Evolutionary conservation across 2,797 vertebrate species (phyloP), one percentile per base, ranked within the genome.

Genomic region (Glyptemys insculpta): DNA sequence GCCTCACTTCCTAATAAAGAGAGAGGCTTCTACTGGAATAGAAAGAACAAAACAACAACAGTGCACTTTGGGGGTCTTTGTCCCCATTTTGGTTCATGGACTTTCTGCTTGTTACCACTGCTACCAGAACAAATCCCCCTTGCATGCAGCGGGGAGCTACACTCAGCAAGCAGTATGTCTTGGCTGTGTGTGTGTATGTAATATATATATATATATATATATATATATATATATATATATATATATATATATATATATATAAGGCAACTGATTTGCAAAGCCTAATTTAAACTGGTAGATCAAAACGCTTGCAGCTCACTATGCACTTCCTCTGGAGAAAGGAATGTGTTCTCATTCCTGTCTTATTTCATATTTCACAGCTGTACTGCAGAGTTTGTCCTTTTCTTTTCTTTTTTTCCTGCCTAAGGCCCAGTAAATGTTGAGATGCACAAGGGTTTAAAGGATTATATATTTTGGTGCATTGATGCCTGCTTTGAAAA

Each of bases 291-390:
- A 91, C 54, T 27, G 86, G 84, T 94, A 88, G 78, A 92, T 97
- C 80, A 94, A 91, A 97, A 91, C 2, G 34, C 81, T 88, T 59
- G 49, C 94, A 96, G 88, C 74, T 94, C 96, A 83, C 80, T 83
- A 29, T 90, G 79, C 0, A 14, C 93, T 94, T 96, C 92, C 97
- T 93, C 82, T 29, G 93, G 95, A 97, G 95, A 96, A 96, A 96
- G 93, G 96, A 97, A 94, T 95, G 94, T 96, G 97, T 97, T 96
- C 86, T 93, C 79, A 86, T 96, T 97, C 92, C 84, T 96, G 91
- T 94, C 90, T 92, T 57, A 85, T 94, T 96, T 96, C 86, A 83
- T 92, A 92, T 97, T 96, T 97, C 94, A 95, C 94, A 96, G 96
- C 90, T 91, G 91, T 79, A 93, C 84, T 47, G 44, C 74, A 47